Conservation (phyloP, 1,140 invertebrate genomes). For the Drosophila burlai region DNA sequence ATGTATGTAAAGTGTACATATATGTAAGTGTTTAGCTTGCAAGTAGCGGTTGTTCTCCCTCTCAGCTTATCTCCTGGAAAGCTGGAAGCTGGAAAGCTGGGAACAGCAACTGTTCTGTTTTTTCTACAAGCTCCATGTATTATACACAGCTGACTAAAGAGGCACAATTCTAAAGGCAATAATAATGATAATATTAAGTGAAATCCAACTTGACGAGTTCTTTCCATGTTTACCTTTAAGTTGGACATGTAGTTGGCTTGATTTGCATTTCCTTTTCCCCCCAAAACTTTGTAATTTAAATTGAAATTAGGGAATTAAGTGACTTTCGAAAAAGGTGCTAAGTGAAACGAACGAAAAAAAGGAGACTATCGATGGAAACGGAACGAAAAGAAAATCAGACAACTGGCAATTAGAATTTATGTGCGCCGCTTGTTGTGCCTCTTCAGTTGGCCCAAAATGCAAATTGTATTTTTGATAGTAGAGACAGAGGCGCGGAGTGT, state of each 20-base stretch:
- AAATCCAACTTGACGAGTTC: not conserved
- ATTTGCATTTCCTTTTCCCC: not conserved
- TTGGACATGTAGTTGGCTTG: not conserved
- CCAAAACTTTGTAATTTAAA: not conserved
- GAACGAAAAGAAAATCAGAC: not conserved
- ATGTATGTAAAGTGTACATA: constrained; percentile 26
- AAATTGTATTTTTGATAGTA: constrained; percentile 32
- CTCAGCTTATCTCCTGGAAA: not conserved
- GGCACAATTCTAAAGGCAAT: constrained; percentile 17
- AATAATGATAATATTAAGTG: not conserved
- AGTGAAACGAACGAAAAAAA: constrained; percentile 1
- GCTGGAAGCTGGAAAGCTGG: not conserved
- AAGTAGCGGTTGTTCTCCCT: not conserved
- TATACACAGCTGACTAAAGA: constrained; percentile 15
- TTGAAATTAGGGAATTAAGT: not conserved
- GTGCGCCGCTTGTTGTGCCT: constrained; percentile 4
- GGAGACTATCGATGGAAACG: not conserved
- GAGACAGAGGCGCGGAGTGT: not conserved
- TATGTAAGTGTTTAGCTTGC: constrained; percentile 2
- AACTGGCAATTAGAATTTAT: constrained; percentile 7
- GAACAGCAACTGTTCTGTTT: too few relatives aligned
- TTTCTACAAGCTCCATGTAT: constrained; percentile 1
- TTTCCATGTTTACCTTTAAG: not conserved
- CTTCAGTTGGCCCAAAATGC: constrained; percentile 12
- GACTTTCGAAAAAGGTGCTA: constrained; percentile 6